Percentiles rank a stretch among this genome's conserved stretches.
These are phyloP conservation scores for fruit fly (Drosophila melanogaster) DNA, from an alignment of 1,140 invertebrate species.

Conservation along the genomic window Release_6_plus_ISO1_MT NT_033779.5:13368501-13369000, in stretches of 20 bases:
- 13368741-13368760: slow-evolving; percentile 74
- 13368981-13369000: not conserved
- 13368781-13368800: slow-evolving; percentile 86
- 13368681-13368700: slow-evolving; percentile 97
- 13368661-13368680: slow-evolving; percentile 97
- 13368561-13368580: slow-evolving; percentile 38
- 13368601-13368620: slow-evolving; percentile 95
- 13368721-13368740: slow-evolving; percentile 88
- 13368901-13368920: slow-evolving; percentile 95
- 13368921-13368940: slow-evolving; percentile 90
- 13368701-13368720: slow-evolving; percentile 93
- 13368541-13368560: slow-evolving; percentile 53
- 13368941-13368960: slow-evolving; percentile 41
- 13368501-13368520: not conserved
- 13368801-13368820: slow-evolving; percentile 87
- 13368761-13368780: slow-evolving; percentile 74
- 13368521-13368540: not conserved
- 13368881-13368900: slow-evolving; percentile 97
- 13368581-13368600: slow-evolving; percentile 54
- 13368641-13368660: slow-evolving; percentile 96
- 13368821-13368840: slow-evolving; percentile 88
- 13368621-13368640: slow-evolving; percentile 94
- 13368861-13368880: slow-evolving; percentile 89
- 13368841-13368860: slow-evolving; percentile 91
- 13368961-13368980: slow-evolving; percentile 8